Base-by-base conservation (phyloP, 2,888 invertebrate genomes). In the Xanthia icteritia region DNA sequence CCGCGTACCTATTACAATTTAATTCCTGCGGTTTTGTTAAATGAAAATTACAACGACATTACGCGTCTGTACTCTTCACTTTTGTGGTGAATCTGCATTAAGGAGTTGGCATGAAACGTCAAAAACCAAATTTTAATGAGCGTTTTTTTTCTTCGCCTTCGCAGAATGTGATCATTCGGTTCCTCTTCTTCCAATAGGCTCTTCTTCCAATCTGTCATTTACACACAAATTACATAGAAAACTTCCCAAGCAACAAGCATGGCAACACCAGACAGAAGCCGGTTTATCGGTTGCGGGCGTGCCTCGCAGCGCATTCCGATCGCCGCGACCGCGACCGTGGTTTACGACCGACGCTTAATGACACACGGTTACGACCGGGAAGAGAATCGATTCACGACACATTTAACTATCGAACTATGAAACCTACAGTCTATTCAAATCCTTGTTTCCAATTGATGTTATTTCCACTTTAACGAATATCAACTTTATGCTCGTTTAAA, bases 321-420 rank as follows among this genome's bases (percentile, higher is more conserved):
- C 86, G 91, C 92, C 84, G 86, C 93, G 92, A 93, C 93, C 94
- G 93, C 92, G 92, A 92, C 93, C 87, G 58, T 87, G 80, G 83
- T 95, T 95, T 95, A 95, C 93, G 94, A 92, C 86, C 88, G 84
- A 88, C 90, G 91, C 91, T 95, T 95, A 95, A 95, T 95, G 95
- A 95, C 94, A 95, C 91, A 90, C 90, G 91, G 91, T 92, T 91
- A 94, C 92, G 93, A 95, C 94, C 94, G 95, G 95, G 95, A 95
- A 95, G 94, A 94, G 94, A 94, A 94, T 93, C 94, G 94, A 95
- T 94, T 94, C 94, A 92, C 93, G 91, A 92, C 92, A 92, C 90
- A 92, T 93, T 94, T 95, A 93, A 94, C 92, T 93, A 93, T 93
- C 91, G 93, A 83, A 80, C 89, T 86, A 87, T 86, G 89, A 79